These are phyloP conservation scores for Argyresthia albistria DNA, from an alignment of 2,888 invertebrate species.

Conservation along the genomic window DNA sequence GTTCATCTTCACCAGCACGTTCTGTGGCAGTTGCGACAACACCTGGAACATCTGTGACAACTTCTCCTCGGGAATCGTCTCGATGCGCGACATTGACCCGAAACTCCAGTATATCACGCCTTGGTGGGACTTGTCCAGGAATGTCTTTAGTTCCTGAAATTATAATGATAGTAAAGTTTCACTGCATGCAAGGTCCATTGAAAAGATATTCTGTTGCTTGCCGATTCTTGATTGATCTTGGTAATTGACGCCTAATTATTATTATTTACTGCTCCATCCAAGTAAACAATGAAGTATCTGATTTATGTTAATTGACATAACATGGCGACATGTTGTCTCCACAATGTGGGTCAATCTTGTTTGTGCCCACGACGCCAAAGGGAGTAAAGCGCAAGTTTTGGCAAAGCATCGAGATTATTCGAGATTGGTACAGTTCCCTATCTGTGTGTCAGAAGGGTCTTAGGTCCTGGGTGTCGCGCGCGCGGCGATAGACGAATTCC, in stretches of 20 bases:
- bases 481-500: constrained; percentile 35
- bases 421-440: constrained; percentile 43
- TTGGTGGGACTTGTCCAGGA: constrained; percentile 53
- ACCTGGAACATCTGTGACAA: constrained; percentile 59
- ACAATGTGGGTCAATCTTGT: constrained; percentile 18
- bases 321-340: constrained; percentile 9
- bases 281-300: too few species aligned
- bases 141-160: constrained; percentile 46
- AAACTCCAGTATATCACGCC: constrained; percentile 74
- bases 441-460: constrained; percentile 28
- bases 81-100: constrained; percentile 71
- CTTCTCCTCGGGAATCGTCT: constrained; percentile 59
- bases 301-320: too few species aligned
- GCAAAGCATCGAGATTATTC: constrained; percentile 12
- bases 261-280: too few species aligned
- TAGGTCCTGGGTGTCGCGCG: constrained; percentile 30
- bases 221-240: too few species aligned
- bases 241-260: too few species aligned
- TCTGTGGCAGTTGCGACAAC: constrained; percentile 62
- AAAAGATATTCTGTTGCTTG: too few species aligned
- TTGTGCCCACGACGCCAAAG: constrained; percentile 13
- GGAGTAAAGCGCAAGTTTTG: constrained; percentile 22
- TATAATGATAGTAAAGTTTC: neutral
- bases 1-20: constrained; percentile 70
- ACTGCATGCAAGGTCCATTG: too few species aligned